Base-by-base conservation (phyloP, 2,888 invertebrate species). In the Drosophila paranaensis region DNA sequence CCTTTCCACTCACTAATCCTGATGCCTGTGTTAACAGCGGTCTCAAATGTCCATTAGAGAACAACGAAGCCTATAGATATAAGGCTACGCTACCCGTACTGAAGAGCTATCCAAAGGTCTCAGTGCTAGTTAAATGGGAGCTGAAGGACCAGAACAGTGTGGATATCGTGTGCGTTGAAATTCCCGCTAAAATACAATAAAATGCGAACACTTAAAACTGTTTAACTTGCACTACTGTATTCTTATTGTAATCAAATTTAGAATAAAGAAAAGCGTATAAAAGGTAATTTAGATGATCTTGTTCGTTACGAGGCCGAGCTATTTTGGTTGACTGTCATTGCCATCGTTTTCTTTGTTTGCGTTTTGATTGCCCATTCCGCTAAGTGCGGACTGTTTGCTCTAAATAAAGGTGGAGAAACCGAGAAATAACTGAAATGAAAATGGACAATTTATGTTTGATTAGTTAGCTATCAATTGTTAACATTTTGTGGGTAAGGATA, bases 121-220 rank as follows among this genome's bases (percentile, higher is more conserved):
- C 93, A 16, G 95, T 97, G 0, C 94, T 94, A 9, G 95, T 97
- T 2, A 96, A 96, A 91, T 97, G 96, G 96, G 95, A 96, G 91
- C 93, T 97, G 27, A 93, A 94, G 89, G 94, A 94, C 89, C 94
- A 95, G 63, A 93, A 94, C 3, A 93, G 91, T 0, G 93, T 95
- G 45, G 95, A 95, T 82, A 93, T 96, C 37, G 93, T 96, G 61
- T 97, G 97, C 90, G 91, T 95, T 20, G 71, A 95, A 71, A 95
- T 97, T 81, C 95, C 96, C 11, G 95, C 96, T 9, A 95, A 94
- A 92, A 94, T 96, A 68, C 92, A 93, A 84, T 94, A 91, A 92
- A 46, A 16, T 13, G 46, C 50, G 54, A 56, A 50, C 55, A 48
- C 46, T 64, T 50, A 50, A 60, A 65, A 54, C 48, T 74, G 74